Base-by-base conservation (phyloP, 2,113 vertebrate genomes). In the Aramus guarauna region DNA sequence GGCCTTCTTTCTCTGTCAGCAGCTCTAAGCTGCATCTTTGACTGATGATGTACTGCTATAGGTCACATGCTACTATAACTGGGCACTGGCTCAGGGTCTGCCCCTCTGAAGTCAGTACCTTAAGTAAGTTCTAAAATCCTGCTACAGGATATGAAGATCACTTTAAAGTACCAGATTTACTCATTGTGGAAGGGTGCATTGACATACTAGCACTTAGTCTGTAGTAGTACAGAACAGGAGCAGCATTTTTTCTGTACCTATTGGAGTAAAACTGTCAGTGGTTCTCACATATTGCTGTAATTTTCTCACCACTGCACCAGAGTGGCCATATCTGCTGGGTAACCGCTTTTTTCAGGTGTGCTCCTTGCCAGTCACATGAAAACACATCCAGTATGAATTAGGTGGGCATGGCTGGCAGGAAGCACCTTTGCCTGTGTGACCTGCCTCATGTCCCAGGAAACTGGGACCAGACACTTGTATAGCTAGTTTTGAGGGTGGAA, bases 151-250 rank as follows among this genome's bases (percentile, higher is more conserved):
- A 41, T 6, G 8, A 90, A 36, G 23, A 15, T 60, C 9, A 20
- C 19, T 82, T 69, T 36, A 69, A 64, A 37, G 32, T 79, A 39
- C 36, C 50, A 30, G 6, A n/a, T 60, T 48, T n/a, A 32, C 52
- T 77, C 3, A 0, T 22, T 5, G 1, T 27, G 15, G 13, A 56
- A 77, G 10, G 12, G 15, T 67, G 23, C 11, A 13, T 1, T 3
- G 17, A n/a, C 13, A 76, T 34, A 62, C 12, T 26, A 52, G 9
- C 16, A 39, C 7, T 58, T 41, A 32, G 26, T 14, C 37, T 37
- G 52, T 11, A 24, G 29, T 5, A 45, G 30, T 29, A 26, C 41
- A 29, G 12, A 62, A 56, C 9, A 52, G n/a, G 6, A 63, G 14
- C 26, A 30, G 29, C 2, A 5, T 5, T 30, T 72, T 12, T 81